Conservation (phyloP, 2,797 vertebrate genomes). For the Propithecus deckenii region DNA sequence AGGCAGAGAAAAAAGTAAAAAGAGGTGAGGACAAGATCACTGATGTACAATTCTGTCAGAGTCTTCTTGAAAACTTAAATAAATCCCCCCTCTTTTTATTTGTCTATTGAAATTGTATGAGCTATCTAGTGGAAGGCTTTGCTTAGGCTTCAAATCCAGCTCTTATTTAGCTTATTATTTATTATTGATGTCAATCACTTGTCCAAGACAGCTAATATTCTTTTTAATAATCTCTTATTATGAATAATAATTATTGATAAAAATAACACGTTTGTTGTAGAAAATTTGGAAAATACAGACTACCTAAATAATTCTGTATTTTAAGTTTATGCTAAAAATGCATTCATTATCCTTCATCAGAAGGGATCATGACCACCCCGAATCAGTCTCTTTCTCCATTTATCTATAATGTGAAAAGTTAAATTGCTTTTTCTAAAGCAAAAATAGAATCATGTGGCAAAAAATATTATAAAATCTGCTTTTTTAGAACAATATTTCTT, state of each 20-base stretch:
- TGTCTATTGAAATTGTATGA: neutral
- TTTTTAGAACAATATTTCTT: neutral
- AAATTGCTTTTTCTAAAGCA: neutral
- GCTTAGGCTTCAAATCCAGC: neutral
- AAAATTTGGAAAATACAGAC: constrained; percentile 13
- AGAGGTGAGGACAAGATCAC: neutral
- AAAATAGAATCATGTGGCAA: neutral
- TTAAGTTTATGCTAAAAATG: constrained; percentile 16
- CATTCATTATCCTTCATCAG: neutral
- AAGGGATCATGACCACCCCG: neutral
- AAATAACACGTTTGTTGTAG: neutral
- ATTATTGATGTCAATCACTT: neutral
- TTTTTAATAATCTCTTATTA: neutral
- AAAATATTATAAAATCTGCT: neutral
- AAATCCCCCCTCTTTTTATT: neutral
- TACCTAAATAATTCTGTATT: neutral
- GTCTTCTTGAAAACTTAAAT: neutral
- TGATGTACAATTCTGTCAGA: neutral
- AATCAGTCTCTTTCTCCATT: neutral
- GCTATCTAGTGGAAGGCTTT: neutral
- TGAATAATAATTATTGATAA: constrained; percentile 3
- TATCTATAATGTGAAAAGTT: neutral
- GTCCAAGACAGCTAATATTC: neutral
- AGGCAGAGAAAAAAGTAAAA: neutral
- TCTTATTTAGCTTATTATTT: neutral